Percentiles rank a stretch among this genome's conserved stretches.
Evolutionary conservation across 2,888 invertebrate species (phyloP).

Genomic region (Troides aeacus): DNA sequence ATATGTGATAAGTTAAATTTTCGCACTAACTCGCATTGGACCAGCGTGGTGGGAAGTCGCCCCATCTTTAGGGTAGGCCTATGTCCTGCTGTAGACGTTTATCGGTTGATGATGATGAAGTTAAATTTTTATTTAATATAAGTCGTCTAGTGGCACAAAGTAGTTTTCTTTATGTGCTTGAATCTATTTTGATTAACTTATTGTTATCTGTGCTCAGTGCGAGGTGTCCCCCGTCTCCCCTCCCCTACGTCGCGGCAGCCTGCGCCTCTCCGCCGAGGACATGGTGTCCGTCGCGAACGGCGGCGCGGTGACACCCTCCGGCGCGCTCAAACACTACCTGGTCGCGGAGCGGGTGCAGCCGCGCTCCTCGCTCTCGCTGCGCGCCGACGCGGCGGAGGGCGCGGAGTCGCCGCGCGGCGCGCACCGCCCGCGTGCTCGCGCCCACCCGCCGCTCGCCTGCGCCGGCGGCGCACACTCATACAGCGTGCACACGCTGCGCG

Average conservation of each 20-base stretch:
- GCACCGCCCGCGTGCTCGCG: constrained; percentile 33
- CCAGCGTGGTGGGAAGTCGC: too few relatives aligned
- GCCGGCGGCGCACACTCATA: constrained; percentile 20
- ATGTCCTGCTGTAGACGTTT: too few relatives aligned
- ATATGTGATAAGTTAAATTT: too few relatives aligned
- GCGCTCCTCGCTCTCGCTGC: constrained; percentile 58
- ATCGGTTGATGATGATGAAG: too few relatives aligned
- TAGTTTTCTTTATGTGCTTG: too few relatives aligned
- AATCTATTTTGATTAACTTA: neutral
- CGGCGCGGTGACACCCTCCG: constrained; percentile 61
- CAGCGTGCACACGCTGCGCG: constrained; percentile 1
- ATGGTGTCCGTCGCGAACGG: constrained; percentile 73
- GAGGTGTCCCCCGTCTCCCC: constrained; percentile 47
- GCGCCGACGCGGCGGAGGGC: constrained; percentile 49
- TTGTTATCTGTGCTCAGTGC: constrained; percentile 25
- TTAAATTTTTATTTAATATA: too few relatives aligned
- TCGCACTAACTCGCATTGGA: too few relatives aligned
- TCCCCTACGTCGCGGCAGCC: constrained; percentile 58
- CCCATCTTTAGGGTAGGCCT: too few relatives aligned
- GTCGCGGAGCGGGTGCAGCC: constrained; percentile 56
- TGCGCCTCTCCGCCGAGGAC: constrained; percentile 70
- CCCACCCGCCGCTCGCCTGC: neutral
- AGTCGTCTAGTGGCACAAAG: too few relatives aligned
- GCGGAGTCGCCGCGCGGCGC: constrained; percentile 29
- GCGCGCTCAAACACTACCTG: constrained; percentile 67